Conservation (phyloP, 1,140 invertebrate genomes). For the Wasmannia auropunctata region DNA sequence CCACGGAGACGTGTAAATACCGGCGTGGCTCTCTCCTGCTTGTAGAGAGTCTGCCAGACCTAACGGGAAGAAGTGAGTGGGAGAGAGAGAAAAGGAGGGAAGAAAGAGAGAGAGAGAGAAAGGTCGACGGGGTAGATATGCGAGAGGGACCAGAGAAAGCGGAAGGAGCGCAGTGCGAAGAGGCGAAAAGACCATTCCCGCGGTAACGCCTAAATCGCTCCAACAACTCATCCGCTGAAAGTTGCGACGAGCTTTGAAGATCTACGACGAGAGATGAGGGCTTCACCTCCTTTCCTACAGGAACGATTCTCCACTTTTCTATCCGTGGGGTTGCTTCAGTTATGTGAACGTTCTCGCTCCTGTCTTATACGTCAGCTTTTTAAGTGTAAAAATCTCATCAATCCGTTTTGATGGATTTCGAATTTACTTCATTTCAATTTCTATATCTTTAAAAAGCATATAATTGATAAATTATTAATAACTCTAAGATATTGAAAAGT, state of each 20-base stretch:
- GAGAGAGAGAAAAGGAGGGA: constrained; percentile 51
- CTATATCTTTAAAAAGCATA: background rate
- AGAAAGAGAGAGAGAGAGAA: constrained; percentile 35
- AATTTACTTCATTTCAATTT: background rate
- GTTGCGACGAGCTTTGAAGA: constrained; percentile 83
- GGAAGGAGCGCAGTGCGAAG: constrained; percentile 63
- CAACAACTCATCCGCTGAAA: constrained; percentile 85
- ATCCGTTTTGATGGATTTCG: background rate
- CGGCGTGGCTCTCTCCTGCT: constrained; percentile 71
- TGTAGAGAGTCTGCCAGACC: constrained; percentile 65
- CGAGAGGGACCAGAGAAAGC: constrained; percentile 40
- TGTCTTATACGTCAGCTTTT: background rate
- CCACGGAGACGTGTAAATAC: constrained; percentile 83
- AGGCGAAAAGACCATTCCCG: constrained; percentile 79
- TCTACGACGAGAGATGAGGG: constrained; percentile 74
- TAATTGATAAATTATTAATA: too few species aligned
- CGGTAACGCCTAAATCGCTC: constrained; percentile 83
- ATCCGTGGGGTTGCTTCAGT: constrained; percentile 31
- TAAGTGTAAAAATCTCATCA: background rate
- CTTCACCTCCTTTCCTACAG: constrained; percentile 52
- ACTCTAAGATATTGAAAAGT: too few species aligned
- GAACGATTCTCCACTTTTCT: constrained; percentile 55
- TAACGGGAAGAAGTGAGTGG: constrained; percentile 11
- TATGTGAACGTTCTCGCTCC: background rate
- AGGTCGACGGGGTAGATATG: constrained; percentile 47